These are phyloP conservation scores for Andrena trimmerana DNA, from an alignment of 2,888 invertebrate species.

Conservation along the genomic window DNA sequence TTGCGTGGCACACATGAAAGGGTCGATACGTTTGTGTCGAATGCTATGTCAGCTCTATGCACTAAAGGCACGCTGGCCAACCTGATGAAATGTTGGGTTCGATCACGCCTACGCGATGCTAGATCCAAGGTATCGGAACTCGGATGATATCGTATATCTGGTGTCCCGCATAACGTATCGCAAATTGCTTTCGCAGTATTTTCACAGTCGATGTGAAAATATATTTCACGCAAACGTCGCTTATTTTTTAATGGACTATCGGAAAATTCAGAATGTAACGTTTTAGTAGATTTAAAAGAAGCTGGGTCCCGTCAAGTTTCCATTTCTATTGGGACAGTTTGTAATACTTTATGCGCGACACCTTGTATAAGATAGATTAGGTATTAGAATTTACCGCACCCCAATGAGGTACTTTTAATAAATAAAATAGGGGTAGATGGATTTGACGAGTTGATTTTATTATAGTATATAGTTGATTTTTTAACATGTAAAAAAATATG, in stretches of 20 bases:
- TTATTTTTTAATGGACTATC: too few species aligned
- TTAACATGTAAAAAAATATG: slow-evolving; percentile 60
- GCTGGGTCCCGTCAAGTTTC: too few species aligned
- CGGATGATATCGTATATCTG: background rate
- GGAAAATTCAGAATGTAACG: too few species aligned
- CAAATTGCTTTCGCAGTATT: background rate
- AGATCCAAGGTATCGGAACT: background rate
- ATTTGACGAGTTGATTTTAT: slow-evolving; percentile 52
- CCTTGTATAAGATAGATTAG: too few species aligned
- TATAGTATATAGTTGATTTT: slow-evolving; percentile 37
- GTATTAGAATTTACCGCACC: background rate
- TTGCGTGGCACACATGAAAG: slow-evolving; percentile 27
- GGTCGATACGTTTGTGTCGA: slow-evolving; percentile 46
- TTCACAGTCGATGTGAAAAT: too few species aligned
- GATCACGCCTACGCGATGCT: background rate
- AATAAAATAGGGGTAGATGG: slow-evolving; percentile 37
- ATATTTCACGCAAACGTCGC: too few species aligned
- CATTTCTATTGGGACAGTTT: background rate
- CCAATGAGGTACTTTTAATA: slow-evolving; percentile 26
- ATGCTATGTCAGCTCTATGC: slow-evolving; percentile 25
- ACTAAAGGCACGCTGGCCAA: slow-evolving; percentile 51
- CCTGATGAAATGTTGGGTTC: slow-evolving; percentile 28
- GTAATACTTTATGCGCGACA: background rate
- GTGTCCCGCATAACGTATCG: background rate
- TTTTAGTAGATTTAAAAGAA: too few species aligned